Evolutionary conservation across 1,140 invertebrate species (phyloP).

Genomic region (Callitettix versicolor): DNA sequence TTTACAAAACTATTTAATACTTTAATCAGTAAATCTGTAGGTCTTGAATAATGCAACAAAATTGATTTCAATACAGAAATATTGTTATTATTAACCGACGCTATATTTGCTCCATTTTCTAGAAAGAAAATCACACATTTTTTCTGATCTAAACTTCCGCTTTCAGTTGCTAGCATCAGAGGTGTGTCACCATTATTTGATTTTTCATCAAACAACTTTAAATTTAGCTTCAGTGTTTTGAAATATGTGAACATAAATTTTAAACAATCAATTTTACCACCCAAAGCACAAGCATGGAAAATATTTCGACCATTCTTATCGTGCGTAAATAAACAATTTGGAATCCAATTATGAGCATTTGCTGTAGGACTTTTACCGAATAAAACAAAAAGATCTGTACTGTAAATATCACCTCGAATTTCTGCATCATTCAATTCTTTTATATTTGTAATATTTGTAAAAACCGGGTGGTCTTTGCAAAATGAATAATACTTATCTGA

Average conservation of each 20-base stretch:
- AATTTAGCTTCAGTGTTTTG: not conserved
- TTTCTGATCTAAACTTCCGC: not conserved
- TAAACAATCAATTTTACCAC: not conserved
- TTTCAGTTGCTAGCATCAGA: not conserved
- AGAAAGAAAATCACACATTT: slow-evolving; percentile 1
- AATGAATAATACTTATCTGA: not conserved
- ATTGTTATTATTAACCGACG: not conserved
- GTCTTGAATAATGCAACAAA: no score
- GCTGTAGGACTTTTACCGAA: not conserved
- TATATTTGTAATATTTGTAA: not conserved
- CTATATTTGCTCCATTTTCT: not conserved
- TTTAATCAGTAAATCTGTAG: no score
- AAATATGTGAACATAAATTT: not conserved
- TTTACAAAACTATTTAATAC: no score
- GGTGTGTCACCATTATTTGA: not conserved
- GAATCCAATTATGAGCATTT: not conserved
- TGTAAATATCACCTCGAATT: slow-evolving; percentile 6
- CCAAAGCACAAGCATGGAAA: slow-evolving; percentile 5
- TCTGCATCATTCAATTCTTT: not conserved
- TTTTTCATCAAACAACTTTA: not conserved
- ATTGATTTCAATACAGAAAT: not conserved
- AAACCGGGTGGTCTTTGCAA: not conserved
- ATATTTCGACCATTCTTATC: not conserved
- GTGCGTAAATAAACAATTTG: not conserved
- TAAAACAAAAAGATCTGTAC: slow-evolving; percentile 1